phyloP scores from a whole-genome alignment of 2,888 invertebrate species.

The Peribatodes rhomboidaria region DNA sequence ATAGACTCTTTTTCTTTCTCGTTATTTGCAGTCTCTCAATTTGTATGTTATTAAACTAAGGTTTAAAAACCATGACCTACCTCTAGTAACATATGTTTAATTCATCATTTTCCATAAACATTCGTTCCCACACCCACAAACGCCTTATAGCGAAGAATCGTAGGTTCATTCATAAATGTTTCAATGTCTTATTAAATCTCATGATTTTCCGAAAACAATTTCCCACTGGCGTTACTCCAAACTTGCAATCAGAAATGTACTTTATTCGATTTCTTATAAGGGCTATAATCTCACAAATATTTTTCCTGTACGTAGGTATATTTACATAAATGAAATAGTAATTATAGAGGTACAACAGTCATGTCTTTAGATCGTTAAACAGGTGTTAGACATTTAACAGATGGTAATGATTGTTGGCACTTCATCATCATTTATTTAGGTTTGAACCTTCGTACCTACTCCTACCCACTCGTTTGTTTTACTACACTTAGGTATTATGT shows the following conservation, averaged over 20 bases:
- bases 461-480: not conserved
- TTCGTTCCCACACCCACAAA: constrained; percentile 16
- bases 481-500: not conserved
- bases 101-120: constrained; percentile 16
- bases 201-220: constrained; percentile 3
- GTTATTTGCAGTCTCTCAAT: not conserved
- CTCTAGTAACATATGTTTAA: constrained; percentile 9
- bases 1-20: not conserved
- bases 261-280: not conserved
- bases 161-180: constrained; percentile 6
- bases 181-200: not conserved
- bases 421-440: constrained; percentile 12
- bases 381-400: constrained; percentile 25
- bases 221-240: not conserved
- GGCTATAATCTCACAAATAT: not conserved
- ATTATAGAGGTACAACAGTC: constrained; percentile 4
- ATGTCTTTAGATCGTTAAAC: constrained; percentile 15
- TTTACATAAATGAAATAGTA: no score
- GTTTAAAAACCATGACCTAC: constrained; percentile 4
- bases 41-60: not conserved
- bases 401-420: constrained; percentile 18
- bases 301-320: not conserved
- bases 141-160: constrained; percentile 3
- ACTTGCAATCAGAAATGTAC: not conserved
- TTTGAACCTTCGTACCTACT: not conserved